These are phyloP conservation scores for Actias luna DNA, from an alignment of 2,888 invertebrate species.

Conservation along the genomic window DNA sequence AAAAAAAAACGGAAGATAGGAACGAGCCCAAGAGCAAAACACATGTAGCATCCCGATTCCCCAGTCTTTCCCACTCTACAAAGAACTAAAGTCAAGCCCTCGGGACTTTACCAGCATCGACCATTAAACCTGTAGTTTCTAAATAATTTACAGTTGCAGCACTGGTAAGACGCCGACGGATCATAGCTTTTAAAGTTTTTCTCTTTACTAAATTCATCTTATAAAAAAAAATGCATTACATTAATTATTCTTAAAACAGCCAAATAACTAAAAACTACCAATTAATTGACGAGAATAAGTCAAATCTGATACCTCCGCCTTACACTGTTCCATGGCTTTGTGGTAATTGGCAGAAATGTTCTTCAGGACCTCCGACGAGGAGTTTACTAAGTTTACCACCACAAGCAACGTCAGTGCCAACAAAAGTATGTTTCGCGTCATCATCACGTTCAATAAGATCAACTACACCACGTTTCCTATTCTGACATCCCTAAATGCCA, in stretches of 20 bases:
- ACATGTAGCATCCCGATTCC: no score
- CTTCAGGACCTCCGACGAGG: conserved; percentile 47
- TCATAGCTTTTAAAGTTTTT: no score
- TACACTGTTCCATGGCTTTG: conserved; percentile 48
- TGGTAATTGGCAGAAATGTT: conserved; percentile 39
- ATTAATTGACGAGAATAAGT: background rate
- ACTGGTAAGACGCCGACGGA: no score
- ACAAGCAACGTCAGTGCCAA: conserved; percentile 29
- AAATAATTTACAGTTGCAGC: no score
- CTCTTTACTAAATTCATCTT: no score
- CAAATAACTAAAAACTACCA: background rate
- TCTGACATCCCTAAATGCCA: background rate
- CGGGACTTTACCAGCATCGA: no score
- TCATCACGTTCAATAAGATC: background rate
- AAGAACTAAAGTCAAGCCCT: no score
- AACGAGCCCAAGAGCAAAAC: no score
- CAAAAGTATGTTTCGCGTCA: conserved; percentile 20
- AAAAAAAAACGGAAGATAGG: no score
- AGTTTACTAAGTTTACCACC: conserved; percentile 29
- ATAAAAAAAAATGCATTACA: background rate
- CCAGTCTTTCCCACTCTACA: no score
- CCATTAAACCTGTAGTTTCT: no score
- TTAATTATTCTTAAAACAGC: background rate
- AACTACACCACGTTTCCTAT: background rate
- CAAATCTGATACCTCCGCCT: conserved; percentile 40